These are phyloP conservation scores for Allobates femoralis DNA, from an alignment of 2,797 vertebrate genomes.

Conservation along the genomic window DNA sequence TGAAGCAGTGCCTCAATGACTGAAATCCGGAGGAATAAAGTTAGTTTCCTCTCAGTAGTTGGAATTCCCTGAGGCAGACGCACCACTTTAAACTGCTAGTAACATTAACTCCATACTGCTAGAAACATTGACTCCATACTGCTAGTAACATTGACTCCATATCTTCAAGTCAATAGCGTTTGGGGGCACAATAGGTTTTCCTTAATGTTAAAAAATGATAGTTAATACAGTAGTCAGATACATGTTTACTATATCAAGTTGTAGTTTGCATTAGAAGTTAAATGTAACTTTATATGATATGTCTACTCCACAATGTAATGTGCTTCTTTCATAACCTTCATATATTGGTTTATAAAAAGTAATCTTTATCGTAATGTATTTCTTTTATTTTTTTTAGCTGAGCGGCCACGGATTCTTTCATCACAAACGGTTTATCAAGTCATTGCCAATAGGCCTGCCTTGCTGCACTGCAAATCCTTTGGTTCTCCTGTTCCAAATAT, in stretches of 20 bases:
- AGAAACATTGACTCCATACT: too few relatives aligned
- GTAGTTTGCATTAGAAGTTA: background rate
- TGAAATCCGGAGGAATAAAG: too few relatives aligned
- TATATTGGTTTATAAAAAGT: background rate
- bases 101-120: too few relatives aligned
- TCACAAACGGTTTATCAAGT: conserved; percentile 89
- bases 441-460: conserved; percentile 83
- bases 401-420: conserved; percentile 91
- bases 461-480: conserved; percentile 89
- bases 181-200: too few relatives aligned
- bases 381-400: conserved; percentile 79
- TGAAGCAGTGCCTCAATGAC: too few relatives aligned
- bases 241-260: conserved; percentile 3
- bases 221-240: background rate
- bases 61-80: too few relatives aligned
- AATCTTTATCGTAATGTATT: conserved; percentile 30
- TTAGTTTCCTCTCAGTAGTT: too few relatives aligned
- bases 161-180: too few relatives aligned
- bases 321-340: background rate
- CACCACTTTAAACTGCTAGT: too few relatives aligned
- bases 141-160: too few relatives aligned
- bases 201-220: background rate
- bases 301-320: background rate
- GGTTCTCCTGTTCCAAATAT: conserved; percentile 93
- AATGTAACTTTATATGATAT: background rate